Percentiles rank a stretch among this genome's conserved stretches.
Conservation (phyloP, 2,888 invertebrate genomes). For the Drosophila lacicola region DNA sequence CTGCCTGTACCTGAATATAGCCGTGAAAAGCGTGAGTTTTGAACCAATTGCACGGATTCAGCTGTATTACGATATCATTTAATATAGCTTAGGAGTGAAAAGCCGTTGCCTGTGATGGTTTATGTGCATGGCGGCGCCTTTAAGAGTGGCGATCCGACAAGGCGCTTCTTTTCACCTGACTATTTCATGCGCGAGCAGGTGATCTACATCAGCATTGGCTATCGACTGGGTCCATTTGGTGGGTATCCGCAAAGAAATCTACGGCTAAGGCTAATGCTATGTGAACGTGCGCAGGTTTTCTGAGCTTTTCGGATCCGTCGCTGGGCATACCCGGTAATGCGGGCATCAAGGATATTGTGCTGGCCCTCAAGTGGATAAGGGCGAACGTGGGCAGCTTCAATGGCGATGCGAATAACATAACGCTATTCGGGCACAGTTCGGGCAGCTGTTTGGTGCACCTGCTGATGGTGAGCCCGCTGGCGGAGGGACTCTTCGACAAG, state of each 20-base stretch:
- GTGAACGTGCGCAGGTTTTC: constrained; percentile 83
- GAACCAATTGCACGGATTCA: not conserved
- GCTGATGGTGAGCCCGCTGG: constrained; percentile 84
- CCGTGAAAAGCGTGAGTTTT: constrained; percentile 59
- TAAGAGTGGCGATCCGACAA: constrained; percentile 67
- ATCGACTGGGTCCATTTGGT: constrained; percentile 85
- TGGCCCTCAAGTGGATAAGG: constrained; percentile 86
- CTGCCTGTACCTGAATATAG: constrained; percentile 77
- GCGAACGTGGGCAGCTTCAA: constrained; percentile 85
- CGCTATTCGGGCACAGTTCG: constrained; percentile 86
- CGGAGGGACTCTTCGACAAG: constrained; percentile 83
- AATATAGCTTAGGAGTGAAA: constrained; percentile 47
- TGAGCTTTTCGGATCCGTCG: constrained; percentile 84
- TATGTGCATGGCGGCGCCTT: constrained; percentile 70
- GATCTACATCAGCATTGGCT: constrained; percentile 84
- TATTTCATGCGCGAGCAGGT: constrained; percentile 84
- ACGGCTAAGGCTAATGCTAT: not conserved
- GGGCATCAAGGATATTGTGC: constrained; percentile 85
- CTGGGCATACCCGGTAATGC: constrained; percentile 86
- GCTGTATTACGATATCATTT: not conserved
- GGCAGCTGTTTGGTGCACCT: constrained; percentile 84
- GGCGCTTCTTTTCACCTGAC: constrained; percentile 82
- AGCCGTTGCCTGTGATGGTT: constrained; percentile 70
- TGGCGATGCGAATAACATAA: constrained; percentile 86
- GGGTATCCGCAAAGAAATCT: not conserved